Percentiles rank a stretch among this genome's conserved stretches.
Evolutionary conservation across 2,888 invertebrate species (phyloP).

Genomic region (Tridacna crocea): DNA sequence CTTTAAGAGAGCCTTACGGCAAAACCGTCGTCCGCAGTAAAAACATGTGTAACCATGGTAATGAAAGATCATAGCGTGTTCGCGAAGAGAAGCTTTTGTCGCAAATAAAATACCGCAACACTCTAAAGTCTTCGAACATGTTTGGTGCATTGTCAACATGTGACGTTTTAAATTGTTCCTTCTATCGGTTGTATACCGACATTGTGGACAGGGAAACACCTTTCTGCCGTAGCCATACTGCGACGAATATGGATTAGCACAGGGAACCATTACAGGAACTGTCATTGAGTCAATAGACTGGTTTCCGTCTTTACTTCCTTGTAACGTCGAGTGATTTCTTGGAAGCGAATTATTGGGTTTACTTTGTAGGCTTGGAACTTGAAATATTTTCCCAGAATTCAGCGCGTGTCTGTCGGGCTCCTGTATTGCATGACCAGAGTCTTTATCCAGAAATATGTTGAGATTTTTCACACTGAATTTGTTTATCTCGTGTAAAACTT

Average conservation of each 20-base stretch:
- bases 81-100: constrained; percentile 84
- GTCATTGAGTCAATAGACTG: constrained; percentile 42
- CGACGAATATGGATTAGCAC: constrained; percentile 56
- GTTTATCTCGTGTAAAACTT: constrained; percentile 52
- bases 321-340: neutral
- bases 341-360: neutral
- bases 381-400: constrained; percentile 28
- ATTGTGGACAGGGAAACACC: constrained; percentile 81
- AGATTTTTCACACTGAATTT: constrained; percentile 56
- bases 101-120: constrained; percentile 84
- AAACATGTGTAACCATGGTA: constrained; percentile 84
- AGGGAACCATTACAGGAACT: constrained; percentile 58
- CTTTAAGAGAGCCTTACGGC: constrained; percentile 84
- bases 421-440: constrained; percentile 44
- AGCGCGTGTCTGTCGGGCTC: constrained; percentile 24
- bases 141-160: constrained; percentile 84
- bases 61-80: constrained; percentile 84
- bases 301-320: neutral
- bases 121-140: constrained; percentile 81
- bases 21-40: constrained; percentile 84
- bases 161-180: constrained; percentile 84
- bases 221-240: constrained; percentile 72
- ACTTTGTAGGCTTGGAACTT: constrained; percentile 15
- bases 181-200: constrained; percentile 83
- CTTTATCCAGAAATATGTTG: constrained; percentile 25